Conservation (phyloP, 2,113 vertebrate genomes). For the Sorex araneus region DNA sequence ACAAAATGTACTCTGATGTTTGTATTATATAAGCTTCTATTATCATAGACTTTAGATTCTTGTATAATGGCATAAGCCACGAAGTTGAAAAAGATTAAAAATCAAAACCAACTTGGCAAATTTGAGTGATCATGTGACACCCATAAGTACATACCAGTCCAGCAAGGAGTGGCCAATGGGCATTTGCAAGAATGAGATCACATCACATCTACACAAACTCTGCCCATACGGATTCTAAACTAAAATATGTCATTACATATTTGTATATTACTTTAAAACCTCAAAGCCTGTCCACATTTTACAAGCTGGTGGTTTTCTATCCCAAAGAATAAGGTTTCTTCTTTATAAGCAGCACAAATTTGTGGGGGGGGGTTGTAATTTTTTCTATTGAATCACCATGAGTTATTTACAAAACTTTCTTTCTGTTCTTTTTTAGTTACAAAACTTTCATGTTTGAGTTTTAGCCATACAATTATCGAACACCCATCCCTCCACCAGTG, state of each 20-base stretch:
- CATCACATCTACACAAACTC: background rate
- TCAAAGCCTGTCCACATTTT: conserved; percentile 12
- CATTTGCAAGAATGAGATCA: background rate
- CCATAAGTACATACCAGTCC: background rate
- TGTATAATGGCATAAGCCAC: conserved; percentile 55
- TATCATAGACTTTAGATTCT: conserved; percentile 68
- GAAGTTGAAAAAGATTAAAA: conserved; percentile 43
- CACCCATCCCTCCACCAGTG: too few relatives aligned
- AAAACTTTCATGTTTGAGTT: too few relatives aligned
- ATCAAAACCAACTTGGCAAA: conserved; percentile 45
- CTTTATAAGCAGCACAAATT: conserved; percentile 71
- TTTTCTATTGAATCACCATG: too few relatives aligned
- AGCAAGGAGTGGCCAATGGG: background rate
- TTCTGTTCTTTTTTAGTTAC: too few relatives aligned
- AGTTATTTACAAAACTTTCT: too few relatives aligned
- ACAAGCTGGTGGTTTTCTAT: conserved; percentile 48
- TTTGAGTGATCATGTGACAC: conserved; percentile 10
- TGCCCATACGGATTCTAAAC: background rate
- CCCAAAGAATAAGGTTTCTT: conserved; percentile 29
- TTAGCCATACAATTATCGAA: too few relatives aligned
- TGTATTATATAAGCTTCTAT: conserved; percentile 59
- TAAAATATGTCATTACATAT: background rate
- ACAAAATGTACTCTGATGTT: conserved; percentile 60
- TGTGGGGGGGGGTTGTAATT: background rate
- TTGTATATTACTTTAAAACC: background rate